Conservation (phyloP, 2,888 invertebrate species). For the Axea sp. region DNA sequence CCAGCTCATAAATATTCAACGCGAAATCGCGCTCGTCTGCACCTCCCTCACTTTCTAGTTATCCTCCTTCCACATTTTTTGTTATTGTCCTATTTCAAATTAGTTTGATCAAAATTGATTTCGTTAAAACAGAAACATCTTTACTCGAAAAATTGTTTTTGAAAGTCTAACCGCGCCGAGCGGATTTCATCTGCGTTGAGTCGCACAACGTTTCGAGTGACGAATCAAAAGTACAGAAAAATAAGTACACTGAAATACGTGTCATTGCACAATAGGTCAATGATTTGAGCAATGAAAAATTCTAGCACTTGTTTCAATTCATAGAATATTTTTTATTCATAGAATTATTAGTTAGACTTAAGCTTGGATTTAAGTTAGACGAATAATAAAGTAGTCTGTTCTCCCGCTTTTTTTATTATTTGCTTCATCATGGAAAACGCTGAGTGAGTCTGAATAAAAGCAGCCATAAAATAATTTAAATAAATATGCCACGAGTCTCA, state of each 20-base stretch:
- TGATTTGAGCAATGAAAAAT: no score
- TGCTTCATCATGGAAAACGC: constrained; percentile 2
- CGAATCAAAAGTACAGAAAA: no score
- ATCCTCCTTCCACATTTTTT: constrained; percentile 14
- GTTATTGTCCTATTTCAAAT: constrained; percentile 15
- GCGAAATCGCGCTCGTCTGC: constrained; percentile 61
- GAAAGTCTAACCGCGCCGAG: no score
- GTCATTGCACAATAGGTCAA: no score
- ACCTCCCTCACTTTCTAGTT: constrained; percentile 49
- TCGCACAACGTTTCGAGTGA: no score
- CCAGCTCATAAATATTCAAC: constrained; percentile 75
- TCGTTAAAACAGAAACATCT: no score
- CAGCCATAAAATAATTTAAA: constrained; percentile 42
- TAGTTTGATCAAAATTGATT: constrained; percentile 12
- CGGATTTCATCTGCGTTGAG: no score
- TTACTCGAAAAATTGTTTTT: no score
- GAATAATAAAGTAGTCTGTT: not conserved
- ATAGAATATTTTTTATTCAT: no score
- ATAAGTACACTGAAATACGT: no score
- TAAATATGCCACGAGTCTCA: constrained; percentile 31
- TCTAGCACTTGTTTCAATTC: no score
- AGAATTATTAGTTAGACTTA: no score
- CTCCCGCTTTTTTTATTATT: not conserved
- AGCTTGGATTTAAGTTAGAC: constrained; percentile 1
- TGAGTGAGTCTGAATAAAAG: constrained; percentile 33